A percentile compares a stretch with the other conserved stretches of the same genome.
Conservation (phyloP, 2,113 vertebrate species). For the Myiopsitta monachus region DNA sequence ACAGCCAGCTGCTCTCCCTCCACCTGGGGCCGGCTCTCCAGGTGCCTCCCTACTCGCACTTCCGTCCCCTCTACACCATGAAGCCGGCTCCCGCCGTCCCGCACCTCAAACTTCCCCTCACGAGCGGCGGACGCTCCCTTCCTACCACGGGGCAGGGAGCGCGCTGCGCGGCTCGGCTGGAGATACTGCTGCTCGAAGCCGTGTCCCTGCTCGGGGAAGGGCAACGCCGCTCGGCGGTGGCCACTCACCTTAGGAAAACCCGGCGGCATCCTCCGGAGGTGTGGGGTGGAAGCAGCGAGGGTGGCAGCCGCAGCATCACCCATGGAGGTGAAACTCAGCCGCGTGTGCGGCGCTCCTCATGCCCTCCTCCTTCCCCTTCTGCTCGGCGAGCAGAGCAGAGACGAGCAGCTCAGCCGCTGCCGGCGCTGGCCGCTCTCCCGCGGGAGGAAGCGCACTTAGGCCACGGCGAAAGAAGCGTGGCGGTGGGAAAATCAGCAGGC, state of each 20-base stretch:
- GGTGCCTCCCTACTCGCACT: not conserved
- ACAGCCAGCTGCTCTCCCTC: not conserved
- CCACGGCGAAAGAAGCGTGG: not conserved
- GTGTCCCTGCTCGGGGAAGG: not conserved
- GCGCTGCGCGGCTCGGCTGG: not conserved
- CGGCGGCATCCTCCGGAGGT: not conserved
- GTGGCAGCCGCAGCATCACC: not conserved
- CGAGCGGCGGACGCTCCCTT: not conserved
- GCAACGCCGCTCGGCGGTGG: not conserved
- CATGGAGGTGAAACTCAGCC: not conserved
- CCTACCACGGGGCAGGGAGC: not conserved
- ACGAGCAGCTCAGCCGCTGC: not conserved
- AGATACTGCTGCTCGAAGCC: rapidly evolving
- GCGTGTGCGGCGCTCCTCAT: not conserved
- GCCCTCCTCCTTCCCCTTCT: not conserved
- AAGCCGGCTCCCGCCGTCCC: not conserved
- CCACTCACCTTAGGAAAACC: conserved; percentile 13
- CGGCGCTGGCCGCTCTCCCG: not conserved
- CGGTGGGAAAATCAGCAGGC: not conserved
- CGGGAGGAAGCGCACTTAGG: not conserved
- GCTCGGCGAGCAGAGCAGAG: not conserved
- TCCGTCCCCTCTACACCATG: not conserved
- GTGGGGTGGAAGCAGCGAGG: not conserved
- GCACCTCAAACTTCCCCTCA: not conserved
- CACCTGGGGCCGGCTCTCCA: conserved; percentile 19